These are phyloP conservation scores for Poliocrania exsul DNA, from an alignment of 2,797 vertebrate species.

Conservation along the genomic window DNA sequence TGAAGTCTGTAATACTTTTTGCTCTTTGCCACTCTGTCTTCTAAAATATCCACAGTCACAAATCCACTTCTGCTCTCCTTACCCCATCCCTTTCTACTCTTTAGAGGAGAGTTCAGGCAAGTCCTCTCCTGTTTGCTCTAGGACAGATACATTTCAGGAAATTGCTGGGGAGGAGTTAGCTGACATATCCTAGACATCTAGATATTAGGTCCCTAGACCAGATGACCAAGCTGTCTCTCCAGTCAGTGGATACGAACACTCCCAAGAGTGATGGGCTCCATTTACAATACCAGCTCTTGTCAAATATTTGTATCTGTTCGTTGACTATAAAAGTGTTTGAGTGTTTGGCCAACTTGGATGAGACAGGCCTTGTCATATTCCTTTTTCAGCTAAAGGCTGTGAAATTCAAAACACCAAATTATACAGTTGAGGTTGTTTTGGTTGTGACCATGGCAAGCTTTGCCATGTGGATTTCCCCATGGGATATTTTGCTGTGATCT, in stretches of 20 bases:
- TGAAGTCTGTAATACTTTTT: accelerated
- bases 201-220: not conserved
- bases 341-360: not conserved
- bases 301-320: not conserved
- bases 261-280: not conserved
- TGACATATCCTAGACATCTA: not conserved
- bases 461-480: not conserved
- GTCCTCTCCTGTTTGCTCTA: not conserved
- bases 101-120: not conserved
- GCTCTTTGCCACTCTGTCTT: not conserved
- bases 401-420: not conserved
- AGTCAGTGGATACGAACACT: not conserved
- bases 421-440: not conserved
- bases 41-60: not conserved
- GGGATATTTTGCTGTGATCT: not conserved
- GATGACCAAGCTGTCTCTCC: not conserved
- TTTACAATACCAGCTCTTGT: not conserved
- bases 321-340: not conserved
- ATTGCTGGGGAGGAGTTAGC: not conserved
- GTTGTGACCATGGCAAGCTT: not conserved
- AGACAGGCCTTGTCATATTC: not conserved
- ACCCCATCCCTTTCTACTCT: not conserved
- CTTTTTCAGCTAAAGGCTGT: not conserved
- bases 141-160: not conserved
- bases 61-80: not conserved